phyloP scores from a whole-genome alignment of 2,888 invertebrate species.

The Magallana nippona region DNA sequence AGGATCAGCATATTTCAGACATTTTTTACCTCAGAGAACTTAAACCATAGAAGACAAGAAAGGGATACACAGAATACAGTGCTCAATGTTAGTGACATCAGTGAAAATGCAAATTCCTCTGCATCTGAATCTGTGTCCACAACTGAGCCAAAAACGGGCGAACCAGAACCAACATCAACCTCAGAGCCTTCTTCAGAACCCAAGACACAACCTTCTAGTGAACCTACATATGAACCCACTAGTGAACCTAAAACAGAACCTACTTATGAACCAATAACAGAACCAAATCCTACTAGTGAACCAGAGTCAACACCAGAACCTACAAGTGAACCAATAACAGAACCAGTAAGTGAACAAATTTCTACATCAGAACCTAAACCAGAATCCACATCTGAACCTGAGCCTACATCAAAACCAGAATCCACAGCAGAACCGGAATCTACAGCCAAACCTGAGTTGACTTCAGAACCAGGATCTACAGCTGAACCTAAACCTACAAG shows the following conservation, averaged over 20 bases:
- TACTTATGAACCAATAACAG: slow-evolving; percentile 13
- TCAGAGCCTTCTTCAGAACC: slow-evolving; percentile 33
- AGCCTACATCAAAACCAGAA: slow-evolving; percentile 58
- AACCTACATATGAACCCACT: slow-evolving; percentile 34
- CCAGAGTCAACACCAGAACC: slow-evolving; percentile 37
- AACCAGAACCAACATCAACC: slow-evolving; percentile 38
- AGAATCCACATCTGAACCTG: slow-evolving; percentile 20
- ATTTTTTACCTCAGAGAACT: background rate
- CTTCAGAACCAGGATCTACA: slow-evolving; percentile 37
- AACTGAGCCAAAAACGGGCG: slow-evolving; percentile 26
- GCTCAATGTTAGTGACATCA: background rate
- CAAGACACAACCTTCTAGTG: slow-evolving; percentile 40
- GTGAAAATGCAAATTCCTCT: background rate
- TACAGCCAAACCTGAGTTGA: slow-evolving; percentile 24
- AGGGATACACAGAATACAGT: background rate
- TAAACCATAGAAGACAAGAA: background rate
- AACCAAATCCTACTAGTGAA: slow-evolving; percentile 30
- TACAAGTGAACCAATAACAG: slow-evolving; percentile 35
- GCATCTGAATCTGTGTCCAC: slow-evolving; percentile 1
- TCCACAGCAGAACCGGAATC: slow-evolving; percentile 39
- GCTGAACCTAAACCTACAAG: slow-evolving; percentile 43
- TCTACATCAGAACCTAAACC: slow-evolving; percentile 38
- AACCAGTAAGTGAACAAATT: slow-evolving; percentile 25
- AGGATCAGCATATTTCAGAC: background rate
- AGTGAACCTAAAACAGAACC: slow-evolving; percentile 37